phyloP scores from a whole-genome alignment of 2,113 vertebrate genomes.

The Calidris pugnax region DNA sequence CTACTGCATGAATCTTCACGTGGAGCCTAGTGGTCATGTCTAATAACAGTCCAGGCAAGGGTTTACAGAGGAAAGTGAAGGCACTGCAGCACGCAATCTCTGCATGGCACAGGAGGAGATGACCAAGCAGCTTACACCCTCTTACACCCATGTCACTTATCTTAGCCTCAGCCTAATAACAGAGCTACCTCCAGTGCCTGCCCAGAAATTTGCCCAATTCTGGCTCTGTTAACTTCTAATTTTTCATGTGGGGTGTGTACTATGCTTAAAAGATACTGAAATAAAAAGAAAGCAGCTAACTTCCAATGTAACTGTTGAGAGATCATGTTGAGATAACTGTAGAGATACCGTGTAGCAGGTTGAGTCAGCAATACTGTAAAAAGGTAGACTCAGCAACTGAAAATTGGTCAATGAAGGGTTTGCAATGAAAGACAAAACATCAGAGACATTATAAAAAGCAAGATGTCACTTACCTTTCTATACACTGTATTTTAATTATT shows the following conservation, averaged over 20 bases:
- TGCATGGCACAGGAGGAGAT: neutral
- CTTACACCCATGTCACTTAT: neutral
- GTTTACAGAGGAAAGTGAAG: neutral
- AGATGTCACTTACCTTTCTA: neutral
- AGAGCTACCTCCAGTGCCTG: neutral
- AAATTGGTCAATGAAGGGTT: neutral
- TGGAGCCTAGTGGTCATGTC: neutral
- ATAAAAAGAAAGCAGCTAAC: neutral
- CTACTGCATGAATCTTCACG: neutral
- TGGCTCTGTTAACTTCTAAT: neutral
- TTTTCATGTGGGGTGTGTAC: neutral
- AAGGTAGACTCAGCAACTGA: neutral
- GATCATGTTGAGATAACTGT: neutral
- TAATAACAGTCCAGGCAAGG: neutral
- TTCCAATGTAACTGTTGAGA: neutral
- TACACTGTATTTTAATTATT: neutral
- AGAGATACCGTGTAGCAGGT: rapidly evolving
- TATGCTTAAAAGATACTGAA: neutral
- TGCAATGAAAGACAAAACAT: neutral
- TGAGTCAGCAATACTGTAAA: neutral
- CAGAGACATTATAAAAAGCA: neutral
- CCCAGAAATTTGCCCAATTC: neutral
- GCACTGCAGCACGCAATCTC: neutral
- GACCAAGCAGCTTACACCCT: neutral
- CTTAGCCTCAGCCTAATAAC: neutral